Percentiles rank a stretch among this genome's conserved stretches.
phyloP scores from a whole-genome alignment of 2,113 vertebrate genomes.

The Laterallus jamaicensis region DNA sequence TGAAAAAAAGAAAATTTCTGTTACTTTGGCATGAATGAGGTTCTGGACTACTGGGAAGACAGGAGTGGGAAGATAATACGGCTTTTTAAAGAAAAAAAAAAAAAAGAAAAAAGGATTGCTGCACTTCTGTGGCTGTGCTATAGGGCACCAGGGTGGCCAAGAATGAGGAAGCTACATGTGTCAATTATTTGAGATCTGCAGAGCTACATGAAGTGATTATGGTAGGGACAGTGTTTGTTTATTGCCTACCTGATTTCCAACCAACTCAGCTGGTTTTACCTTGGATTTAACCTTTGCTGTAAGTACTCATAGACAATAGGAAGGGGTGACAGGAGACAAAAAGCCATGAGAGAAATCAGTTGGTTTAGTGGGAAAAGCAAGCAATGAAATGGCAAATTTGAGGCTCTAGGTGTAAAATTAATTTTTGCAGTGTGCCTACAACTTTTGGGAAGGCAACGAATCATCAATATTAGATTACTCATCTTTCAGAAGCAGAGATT shows the following conservation, averaged over 20 bases:
- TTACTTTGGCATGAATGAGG: not conserved
- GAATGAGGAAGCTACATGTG: not conserved
- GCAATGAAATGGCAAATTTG: not conserved
- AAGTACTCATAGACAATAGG: not conserved
- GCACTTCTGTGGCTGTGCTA: not conserved
- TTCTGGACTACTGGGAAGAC: not conserved
- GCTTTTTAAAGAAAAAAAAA: not conserved
- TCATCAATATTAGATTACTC: not conserved
- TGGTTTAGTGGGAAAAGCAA: not conserved
- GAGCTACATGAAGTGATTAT: not conserved
- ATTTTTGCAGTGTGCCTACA: not conserved
- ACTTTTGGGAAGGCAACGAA: not conserved
- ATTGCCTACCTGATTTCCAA: not conserved
- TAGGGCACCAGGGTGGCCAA: not conserved
- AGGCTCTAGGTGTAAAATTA: not conserved
- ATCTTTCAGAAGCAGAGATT: not conserved
- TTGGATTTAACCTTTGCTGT: not conserved
- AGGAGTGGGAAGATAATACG: not conserved
- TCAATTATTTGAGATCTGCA: not conserved
- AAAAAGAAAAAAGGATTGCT: fast-evolving
- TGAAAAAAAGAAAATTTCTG: conserved; percentile 8
- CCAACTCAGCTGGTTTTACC: not conserved
- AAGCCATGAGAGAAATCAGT: not conserved
- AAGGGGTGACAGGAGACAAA: not conserved
- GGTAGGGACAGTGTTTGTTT: not conserved